Percentiles rank a stretch among this genome's conserved stretches.
These are phyloP conservation scores for Stichopus horrens DNA, from an alignment of 53 echinoderm and acorn worm genomes.

Conservation along the genomic window DNA sequence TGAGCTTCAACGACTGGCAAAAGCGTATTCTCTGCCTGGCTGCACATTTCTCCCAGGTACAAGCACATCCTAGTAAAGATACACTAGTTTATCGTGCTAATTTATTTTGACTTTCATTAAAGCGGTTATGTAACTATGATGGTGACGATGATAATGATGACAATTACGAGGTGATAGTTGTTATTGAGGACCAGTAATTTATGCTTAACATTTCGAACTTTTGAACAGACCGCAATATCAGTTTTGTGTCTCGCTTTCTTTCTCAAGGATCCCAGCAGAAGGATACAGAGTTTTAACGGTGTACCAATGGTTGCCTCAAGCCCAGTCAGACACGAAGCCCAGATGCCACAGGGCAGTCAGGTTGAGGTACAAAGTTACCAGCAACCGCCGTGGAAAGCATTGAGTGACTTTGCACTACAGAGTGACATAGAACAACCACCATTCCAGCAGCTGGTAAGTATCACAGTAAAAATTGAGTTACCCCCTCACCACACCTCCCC, in stretches of 20 bases:
- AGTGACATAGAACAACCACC: slow-evolving; percentile 99
- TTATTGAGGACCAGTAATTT: no score
- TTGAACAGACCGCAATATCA: neutral
- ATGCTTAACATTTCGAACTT: neutral
- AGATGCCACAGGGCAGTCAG: slow-evolving; percentile 93
- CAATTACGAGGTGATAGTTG: no score
- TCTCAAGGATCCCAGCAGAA: slow-evolving; percentile 84
- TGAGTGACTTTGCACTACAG: slow-evolving; percentile 95
- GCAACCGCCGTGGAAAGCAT: slow-evolving; percentile 98
- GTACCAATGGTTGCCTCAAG: slow-evolving; percentile 99
- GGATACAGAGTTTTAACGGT: slow-evolving; percentile 93
- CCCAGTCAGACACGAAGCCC: slow-evolving; percentile 93
- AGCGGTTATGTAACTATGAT: no score
- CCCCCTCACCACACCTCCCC: no score
- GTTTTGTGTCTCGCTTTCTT: neutral
- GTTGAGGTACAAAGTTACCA: slow-evolving; percentile 98
- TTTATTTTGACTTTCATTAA: no score
- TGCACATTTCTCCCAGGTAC: no score
- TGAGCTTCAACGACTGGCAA: no score
- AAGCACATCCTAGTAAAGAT: no score
- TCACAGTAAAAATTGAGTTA: neutral
- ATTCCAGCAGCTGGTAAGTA: slow-evolving; percentile 98
- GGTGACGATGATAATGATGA: no score
- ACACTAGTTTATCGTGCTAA: no score
- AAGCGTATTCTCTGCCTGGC: no score